A percentile compares a stretch with the other conserved stretches of the same genome.
These are phyloP conservation scores for Pollenia angustigena DNA, from an alignment of 2,888 invertebrate genomes.

Conservation along the genomic window DNA sequence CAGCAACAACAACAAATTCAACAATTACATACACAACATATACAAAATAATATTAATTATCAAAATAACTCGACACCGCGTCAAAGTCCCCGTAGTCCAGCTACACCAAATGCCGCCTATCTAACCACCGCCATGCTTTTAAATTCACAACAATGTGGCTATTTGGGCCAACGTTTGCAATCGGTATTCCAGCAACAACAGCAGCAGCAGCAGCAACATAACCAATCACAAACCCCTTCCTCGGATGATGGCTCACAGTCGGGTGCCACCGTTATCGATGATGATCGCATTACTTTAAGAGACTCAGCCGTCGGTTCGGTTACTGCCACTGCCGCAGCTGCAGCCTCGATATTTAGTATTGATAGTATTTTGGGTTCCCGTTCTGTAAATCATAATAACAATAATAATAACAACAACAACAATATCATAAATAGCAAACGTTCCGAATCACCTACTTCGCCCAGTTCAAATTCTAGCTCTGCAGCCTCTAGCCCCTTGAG, in stretches of 20 bases:
- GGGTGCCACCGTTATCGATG: constrained; percentile 80
- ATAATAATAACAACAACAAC: constrained; percentile 61
- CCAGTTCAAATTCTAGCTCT: constrained; percentile 85
- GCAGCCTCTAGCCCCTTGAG: constrained; percentile 85
- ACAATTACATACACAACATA: constrained; percentile 72
- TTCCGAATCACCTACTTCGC: constrained; percentile 83
- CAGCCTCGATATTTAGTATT: constrained; percentile 91
- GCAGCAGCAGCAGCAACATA: constrained; percentile 78
- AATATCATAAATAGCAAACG: constrained; percentile 77
- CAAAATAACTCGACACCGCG: constrained; percentile 66
- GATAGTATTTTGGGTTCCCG: constrained; percentile 91
- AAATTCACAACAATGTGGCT: constrained; percentile 83
- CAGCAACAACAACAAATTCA: constrained; percentile 71
- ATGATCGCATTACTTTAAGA: constrained; percentile 77
- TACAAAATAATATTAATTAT: constrained; percentile 72
- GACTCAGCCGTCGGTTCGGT: constrained; percentile 56
- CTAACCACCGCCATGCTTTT: constrained; percentile 84
- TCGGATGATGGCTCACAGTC: constrained; percentile 82
- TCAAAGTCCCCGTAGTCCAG: constrained; percentile 73
- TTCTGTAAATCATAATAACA: constrained; percentile 76
- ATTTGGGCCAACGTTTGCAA: constrained; percentile 83
- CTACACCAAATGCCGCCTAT: constrained; percentile 80
- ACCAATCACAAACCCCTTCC: constrained; percentile 81
- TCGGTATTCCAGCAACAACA: constrained; percentile 82
- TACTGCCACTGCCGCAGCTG: constrained; percentile 84